These are phyloP conservation scores for Pseudorhiza aurosa DNA, from an alignment of 30 jellyfish, hydroid and myxozoan species.

Conservation along the genomic window DNA sequence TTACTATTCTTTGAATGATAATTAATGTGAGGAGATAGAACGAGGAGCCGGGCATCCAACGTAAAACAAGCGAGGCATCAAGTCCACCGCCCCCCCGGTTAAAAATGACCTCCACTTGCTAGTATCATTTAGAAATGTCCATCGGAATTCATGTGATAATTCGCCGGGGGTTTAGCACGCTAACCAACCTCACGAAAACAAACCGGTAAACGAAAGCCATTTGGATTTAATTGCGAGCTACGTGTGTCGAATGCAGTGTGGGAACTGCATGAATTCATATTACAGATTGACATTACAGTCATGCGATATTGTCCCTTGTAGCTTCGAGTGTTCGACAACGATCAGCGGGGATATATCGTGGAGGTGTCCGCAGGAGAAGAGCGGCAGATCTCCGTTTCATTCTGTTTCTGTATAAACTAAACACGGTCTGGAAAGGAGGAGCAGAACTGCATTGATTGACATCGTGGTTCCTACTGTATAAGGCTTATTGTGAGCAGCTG, in stretches of 20 bases:
- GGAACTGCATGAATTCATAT: slow-evolving; percentile 21
- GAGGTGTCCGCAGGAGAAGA: slow-evolving; percentile 19
- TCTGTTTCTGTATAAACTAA: slow-evolving; percentile 28
- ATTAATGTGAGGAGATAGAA: slow-evolving; percentile 57
- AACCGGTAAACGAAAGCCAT: slow-evolving; percentile 57
- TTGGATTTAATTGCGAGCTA: slow-evolving; percentile 44
- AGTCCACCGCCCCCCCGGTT: slow-evolving; percentile 82
- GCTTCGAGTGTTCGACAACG: neutral
- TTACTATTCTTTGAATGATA: slow-evolving; percentile 35
- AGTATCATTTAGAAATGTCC: slow-evolving; percentile 61
- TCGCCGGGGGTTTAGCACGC: slow-evolving; percentile 72
- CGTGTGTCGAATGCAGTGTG: slow-evolving; percentile 54
- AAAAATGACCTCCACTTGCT: slow-evolving; percentile 45
- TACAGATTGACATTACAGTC: slow-evolving; percentile 14
- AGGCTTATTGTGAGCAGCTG: slow-evolving; percentile 78
- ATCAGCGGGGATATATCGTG: neutral
- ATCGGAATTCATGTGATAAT: slow-evolving; percentile 61
- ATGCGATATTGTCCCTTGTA: slow-evolving; percentile 39
- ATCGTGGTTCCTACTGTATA: slow-evolving; percentile 54
- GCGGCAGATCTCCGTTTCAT: neutral
- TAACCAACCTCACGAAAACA: slow-evolving; percentile 53
- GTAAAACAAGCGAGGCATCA: neutral
- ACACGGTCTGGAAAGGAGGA: slow-evolving; percentile 76
- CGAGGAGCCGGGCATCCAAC: slow-evolving; percentile 26
- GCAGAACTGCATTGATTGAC: slow-evolving; percentile 63